Conservation (phyloP, 2,888 invertebrate species). For the Caradrina kadenii region DNA sequence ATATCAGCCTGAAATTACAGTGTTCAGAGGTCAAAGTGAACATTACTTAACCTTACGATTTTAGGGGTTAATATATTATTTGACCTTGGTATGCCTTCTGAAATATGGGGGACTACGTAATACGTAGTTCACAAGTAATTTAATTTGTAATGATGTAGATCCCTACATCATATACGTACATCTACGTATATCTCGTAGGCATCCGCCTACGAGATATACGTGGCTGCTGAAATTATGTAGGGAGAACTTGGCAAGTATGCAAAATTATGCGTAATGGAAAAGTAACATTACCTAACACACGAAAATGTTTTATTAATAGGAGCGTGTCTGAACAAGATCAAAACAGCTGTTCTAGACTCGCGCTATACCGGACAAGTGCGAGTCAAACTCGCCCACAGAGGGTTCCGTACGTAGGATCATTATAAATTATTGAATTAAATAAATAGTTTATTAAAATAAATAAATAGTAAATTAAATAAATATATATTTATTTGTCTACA, state of each 20-base stretch:
- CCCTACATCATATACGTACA: no score
- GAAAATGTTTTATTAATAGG: neutral
- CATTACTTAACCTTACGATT: neutral
- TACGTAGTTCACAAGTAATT: constrained; percentile 35
- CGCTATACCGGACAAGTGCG: no score
- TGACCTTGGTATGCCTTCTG: constrained; percentile 18
- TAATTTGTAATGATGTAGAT: constrained; percentile 34
- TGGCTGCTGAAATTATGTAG: constrained; percentile 10
- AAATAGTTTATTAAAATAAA: no score
- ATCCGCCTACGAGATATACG: constrained; percentile 16
- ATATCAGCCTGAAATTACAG: neutral
- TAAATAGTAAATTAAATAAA: no score
- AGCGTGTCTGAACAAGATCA: no score
- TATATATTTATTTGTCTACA: no score
- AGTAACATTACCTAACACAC: no score
- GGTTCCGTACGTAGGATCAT: no score
- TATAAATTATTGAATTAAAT: no score
- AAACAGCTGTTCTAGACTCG: no score
- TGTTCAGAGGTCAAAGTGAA: constrained; percentile 5
- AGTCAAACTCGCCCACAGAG: no score
- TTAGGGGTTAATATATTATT: constrained; percentile 19
- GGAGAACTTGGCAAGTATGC: constrained; percentile 10
- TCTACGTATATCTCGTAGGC: no score
- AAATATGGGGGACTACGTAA: constrained; percentile 19
- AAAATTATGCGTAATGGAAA: constrained; percentile 15